phyloP scores from a whole-genome alignment of 2,113 vertebrate species.

The Lophius piscatorius region DNA sequence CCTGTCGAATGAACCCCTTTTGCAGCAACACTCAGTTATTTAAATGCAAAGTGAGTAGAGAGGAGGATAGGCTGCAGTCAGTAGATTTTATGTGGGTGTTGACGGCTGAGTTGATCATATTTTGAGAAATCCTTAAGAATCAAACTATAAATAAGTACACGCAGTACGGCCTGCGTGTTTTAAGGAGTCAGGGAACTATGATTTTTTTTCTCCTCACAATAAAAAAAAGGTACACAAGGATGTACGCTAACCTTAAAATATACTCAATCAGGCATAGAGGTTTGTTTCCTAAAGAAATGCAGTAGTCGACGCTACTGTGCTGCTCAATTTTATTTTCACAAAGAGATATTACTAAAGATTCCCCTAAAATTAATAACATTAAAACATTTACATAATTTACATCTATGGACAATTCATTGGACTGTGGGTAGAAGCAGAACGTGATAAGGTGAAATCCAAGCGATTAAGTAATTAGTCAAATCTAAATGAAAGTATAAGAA shows the following conservation, averaged over 20 bases:
- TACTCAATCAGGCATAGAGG: background rate
- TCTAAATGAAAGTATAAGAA: no score
- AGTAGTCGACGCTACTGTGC: slow-evolving; percentile 1
- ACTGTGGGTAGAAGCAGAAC: no score
- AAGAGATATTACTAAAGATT: no score
- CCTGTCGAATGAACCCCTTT: slow-evolving; percentile 6
- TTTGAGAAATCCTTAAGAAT: slow-evolving; percentile 34
- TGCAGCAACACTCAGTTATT: slow-evolving; percentile 37
- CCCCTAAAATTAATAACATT: no score
- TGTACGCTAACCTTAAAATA: slow-evolving; percentile 39
- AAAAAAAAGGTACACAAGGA: slow-evolving; percentile 5
- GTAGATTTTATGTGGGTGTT: slow-evolving; percentile 36
- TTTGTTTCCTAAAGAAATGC: background rate
- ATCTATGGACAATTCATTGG: no score
- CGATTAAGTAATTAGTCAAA: no score
- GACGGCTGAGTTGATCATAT: slow-evolving; percentile 64
- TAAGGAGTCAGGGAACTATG: slow-evolving; percentile 19
- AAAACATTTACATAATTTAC: no score
- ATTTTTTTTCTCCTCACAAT: slow-evolving; percentile 3
- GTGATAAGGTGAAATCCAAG: no score
- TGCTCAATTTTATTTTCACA: slow-evolving; percentile 34
- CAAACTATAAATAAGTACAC: slow-evolving; percentile 52
- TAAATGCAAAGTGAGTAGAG: slow-evolving; percentile 36
- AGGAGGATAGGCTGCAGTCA: slow-evolving; percentile 35
- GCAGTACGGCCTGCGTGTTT: slow-evolving; percentile 23